phyloP scores from a whole-genome alignment of 2,113 vertebrate genomes.

The Sphaerodactylus townsendi region DNA sequence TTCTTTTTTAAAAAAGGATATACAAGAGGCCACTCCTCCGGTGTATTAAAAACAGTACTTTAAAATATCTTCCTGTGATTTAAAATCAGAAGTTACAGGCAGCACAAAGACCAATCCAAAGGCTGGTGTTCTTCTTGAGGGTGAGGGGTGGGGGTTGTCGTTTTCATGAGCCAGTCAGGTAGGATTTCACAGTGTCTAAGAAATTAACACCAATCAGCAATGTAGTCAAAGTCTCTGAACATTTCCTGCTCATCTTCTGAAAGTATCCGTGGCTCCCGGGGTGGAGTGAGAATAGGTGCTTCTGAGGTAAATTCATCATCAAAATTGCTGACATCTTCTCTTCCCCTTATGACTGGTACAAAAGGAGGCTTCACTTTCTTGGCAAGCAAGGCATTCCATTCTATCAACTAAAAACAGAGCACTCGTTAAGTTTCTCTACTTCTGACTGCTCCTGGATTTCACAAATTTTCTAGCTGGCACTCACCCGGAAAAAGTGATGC shows the following conservation, averaged over 20 bases:
- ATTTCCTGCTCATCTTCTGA: constrained; percentile 90
- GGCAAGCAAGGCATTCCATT: constrained; percentile 91
- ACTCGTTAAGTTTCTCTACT: constrained; percentile 42
- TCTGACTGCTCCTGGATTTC: neutral
- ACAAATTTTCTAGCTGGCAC: constrained; percentile 23
- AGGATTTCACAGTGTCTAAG: constrained; percentile 84
- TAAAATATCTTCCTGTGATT: constrained; percentile 76
- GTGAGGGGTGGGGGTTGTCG: constrained; percentile 52
- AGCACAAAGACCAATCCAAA: constrained; percentile 80
- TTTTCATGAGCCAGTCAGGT: constrained; percentile 75
- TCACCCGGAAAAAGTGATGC: constrained; percentile 95
- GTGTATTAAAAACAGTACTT: constrained; percentile 69
- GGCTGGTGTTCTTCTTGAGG: constrained; percentile 56
- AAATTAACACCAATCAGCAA: constrained; percentile 95
- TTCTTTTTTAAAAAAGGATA: constrained; percentile 54
- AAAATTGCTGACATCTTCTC: constrained; percentile 97
- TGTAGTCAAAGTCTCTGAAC: constrained; percentile 98
- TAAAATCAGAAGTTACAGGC: constrained; percentile 75
- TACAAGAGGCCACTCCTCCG: constrained; percentile 72
- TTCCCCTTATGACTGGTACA: constrained; percentile 90
- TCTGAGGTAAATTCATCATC: constrained; percentile 99
- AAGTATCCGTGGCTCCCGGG: constrained; percentile 91
- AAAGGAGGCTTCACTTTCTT: constrained; percentile 97
- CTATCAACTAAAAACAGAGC: constrained; percentile 80
- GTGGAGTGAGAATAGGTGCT: constrained; percentile 94